phyloP scores from a whole-genome alignment of 1,140 invertebrate genomes.

The Ips typographus region DNA sequence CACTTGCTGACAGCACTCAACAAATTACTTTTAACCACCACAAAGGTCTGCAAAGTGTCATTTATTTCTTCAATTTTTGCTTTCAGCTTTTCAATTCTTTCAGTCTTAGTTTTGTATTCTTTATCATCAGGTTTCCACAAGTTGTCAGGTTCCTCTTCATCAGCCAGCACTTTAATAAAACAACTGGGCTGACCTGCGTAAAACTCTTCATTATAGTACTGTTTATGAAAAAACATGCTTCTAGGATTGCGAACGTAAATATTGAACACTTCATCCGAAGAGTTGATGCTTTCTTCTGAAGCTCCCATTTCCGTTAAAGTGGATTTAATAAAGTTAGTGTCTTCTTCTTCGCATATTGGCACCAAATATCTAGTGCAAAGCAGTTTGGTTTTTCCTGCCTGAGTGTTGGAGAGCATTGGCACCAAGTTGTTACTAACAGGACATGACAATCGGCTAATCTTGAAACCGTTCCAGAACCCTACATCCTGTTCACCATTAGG shows the following conservation, averaged over 20 bases:
- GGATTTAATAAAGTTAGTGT: constrained; percentile 25
- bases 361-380: constrained; percentile 41
- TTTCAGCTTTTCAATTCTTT: constrained; percentile 3
- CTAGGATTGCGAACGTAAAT: constrained; percentile 37
- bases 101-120: too few species aligned
- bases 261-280: constrained; percentile 40
- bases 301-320: constrained; percentile 29
- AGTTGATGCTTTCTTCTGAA: constrained; percentile 24
- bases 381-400: constrained; percentile 36
- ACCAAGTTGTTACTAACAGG: constrained; percentile 29
- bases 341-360: constrained; percentile 27
- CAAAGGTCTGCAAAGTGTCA: constrained; percentile 11
- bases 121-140: not conserved
- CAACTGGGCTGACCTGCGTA: constrained; percentile 32
- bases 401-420: constrained; percentile 35
- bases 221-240: constrained; percentile 44
- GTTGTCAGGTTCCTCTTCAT: constrained; percentile 2
- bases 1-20: constrained; percentile 13
- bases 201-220: constrained; percentile 37
- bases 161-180: constrained; percentile 35
- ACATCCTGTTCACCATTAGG: constrained; percentile 52
- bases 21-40: constrained; percentile 5
- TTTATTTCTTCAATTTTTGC: constrained; percentile 23
- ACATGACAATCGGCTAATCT: constrained; percentile 50
- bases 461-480: constrained; percentile 54